Conservation (phyloP, 2,888 invertebrate genomes). For the Hirtodrosophila trivittata region DNA sequence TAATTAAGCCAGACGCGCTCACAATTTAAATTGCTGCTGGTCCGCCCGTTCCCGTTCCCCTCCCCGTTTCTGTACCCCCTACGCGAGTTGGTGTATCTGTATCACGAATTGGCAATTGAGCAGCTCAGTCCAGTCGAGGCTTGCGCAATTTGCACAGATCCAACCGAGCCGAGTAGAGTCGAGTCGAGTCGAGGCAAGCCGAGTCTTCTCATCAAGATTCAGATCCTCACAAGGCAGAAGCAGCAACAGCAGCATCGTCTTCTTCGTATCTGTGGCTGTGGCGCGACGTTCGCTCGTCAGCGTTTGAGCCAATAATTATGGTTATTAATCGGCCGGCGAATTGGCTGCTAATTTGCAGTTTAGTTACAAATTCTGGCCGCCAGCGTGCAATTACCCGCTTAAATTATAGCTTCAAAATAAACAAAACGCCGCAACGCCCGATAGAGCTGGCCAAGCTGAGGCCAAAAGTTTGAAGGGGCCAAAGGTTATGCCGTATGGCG, state of each 20-base stretch:
- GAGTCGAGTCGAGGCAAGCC: constrained; percentile 4
- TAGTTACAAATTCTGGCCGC: constrained; percentile 87
- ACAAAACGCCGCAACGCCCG: constrained; percentile 82
- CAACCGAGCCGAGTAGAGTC: constrained; percentile 7
- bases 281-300: constrained; percentile 73
- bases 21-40: constrained; percentile 76
- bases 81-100: constrained; percentile 61
- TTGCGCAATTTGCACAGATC: constrained; percentile 54
- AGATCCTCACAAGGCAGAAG: constrained; percentile 11
- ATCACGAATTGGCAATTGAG: constrained; percentile 81
- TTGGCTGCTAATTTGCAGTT: constrained; percentile 87
- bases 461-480: constrained; percentile 9
- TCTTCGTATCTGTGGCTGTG: constrained; percentile 23
- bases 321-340: constrained; percentile 86
- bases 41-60: constrained; percentile 4
- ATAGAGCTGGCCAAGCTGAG: constrained; percentile 14
- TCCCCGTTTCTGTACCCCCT: no score
- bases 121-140: constrained; percentile 27
- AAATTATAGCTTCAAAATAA: constrained; percentile 85
- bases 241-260: constrained; percentile 42
- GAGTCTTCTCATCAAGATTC: constrained; percentile 13
- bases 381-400: constrained; percentile 86
- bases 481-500: constrained; percentile 42
- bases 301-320: constrained; percentile 84
- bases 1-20: constrained; percentile 79